Evolutionary conservation across 2,113 vertebrate genomes (phyloP).

Genomic region (Callorhinus ursinus): DNA sequence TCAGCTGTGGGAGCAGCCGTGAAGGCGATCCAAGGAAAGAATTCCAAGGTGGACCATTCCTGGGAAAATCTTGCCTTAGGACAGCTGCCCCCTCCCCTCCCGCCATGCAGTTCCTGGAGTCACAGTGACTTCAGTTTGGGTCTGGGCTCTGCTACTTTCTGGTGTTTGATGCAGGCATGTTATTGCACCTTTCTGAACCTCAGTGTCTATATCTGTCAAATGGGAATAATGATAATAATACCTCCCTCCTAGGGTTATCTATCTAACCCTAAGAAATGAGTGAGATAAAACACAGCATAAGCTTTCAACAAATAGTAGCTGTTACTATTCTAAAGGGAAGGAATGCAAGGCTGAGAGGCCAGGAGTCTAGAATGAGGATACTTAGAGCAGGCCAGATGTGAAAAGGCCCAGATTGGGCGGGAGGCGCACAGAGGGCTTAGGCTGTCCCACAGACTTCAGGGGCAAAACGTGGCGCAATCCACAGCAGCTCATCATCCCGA

Average conservation of each 20-base stretch:
- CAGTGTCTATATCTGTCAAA: not conserved
- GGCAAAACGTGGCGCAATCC: not conserved
- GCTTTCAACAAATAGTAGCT: not conserved
- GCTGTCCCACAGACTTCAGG: accelerated
- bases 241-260: not conserved
- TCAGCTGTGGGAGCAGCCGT: not conserved
- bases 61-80: not conserved
- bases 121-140: not conserved
- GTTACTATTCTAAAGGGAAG: not conserved
- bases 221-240: not conserved
- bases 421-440: not conserved
- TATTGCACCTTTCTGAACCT: not conserved
- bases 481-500: not conserved
- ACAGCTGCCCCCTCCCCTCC: not conserved
- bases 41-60: not conserved
- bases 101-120: not conserved
- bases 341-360: not conserved
- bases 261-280: not conserved
- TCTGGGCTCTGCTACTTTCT: not conserved
- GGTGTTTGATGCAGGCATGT: not conserved
- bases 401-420: not conserved
- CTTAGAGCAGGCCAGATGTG: not conserved
- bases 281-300: not conserved
- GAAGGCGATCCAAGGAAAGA: not conserved
- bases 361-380: not conserved